Evolutionary conservation across 2,888 invertebrate species (phyloP).

Genomic region (Microctonus aethiopoides): DNA sequence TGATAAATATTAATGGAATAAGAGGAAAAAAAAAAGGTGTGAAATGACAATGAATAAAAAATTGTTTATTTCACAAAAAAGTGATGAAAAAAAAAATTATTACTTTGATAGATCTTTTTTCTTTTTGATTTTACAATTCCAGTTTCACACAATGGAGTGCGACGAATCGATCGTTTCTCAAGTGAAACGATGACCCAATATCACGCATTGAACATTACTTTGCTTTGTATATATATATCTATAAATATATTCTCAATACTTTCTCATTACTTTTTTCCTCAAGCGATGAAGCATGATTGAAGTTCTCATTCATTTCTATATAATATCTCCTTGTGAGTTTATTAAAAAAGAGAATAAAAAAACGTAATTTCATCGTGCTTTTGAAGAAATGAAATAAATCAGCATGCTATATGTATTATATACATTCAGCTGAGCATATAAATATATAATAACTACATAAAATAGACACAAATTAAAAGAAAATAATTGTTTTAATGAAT

Average conservation of each 20-base stretch:
- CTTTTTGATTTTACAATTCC: background rate
- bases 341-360: background rate
- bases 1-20: background rate
- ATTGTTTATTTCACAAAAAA: background rate
- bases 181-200: background rate
- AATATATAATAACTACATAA: background rate
- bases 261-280: conserved; percentile 7
- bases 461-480: background rate
- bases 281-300: conserved; percentile 28
- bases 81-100: background rate
- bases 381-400: background rate
- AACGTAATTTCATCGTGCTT: background rate
- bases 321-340: background rate
- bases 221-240: background rate
- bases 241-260: background rate
- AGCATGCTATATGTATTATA: background rate
- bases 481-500: background rate
- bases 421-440: background rate
- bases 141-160: conserved; percentile 11
- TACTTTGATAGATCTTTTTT: background rate
- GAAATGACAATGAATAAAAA: background rate
- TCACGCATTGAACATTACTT: background rate
- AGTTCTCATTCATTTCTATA: conserved; percentile 16
- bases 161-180: conserved; percentile 20
- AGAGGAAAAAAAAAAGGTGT: background rate